A percentile compares a stretch with the other conserved stretches of the same genome.
Conservation (phyloP, 2,888 invertebrate genomes). For the Slavum lentiscoides region DNA sequence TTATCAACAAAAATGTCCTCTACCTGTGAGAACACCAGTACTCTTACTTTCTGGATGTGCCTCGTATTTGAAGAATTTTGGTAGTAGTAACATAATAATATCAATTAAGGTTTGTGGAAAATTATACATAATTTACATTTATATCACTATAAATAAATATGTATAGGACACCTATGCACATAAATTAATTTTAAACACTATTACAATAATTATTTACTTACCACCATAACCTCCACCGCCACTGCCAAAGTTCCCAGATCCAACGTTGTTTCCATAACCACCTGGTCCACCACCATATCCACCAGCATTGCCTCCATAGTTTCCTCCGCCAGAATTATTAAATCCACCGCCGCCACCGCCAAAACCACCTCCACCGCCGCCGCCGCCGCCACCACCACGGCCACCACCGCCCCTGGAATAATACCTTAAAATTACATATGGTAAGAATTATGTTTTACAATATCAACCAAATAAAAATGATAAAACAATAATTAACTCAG, state of each 20-base stretch:
- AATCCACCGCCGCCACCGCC: conserved; percentile 60
- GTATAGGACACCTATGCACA: no score
- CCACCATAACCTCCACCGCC: conserved; percentile 54
- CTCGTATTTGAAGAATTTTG: no score
- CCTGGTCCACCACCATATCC: conserved; percentile 60
- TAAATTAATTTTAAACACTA: not conserved
- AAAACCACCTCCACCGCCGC: conserved; percentile 56
- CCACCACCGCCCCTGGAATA: conserved; percentile 60
- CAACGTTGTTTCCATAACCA: conserved; percentile 59
- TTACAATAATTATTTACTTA: conserved; percentile 24
- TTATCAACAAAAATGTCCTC: no score
- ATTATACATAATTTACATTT: no score
- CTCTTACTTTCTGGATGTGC: no score
- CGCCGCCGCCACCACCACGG: conserved; percentile 60
- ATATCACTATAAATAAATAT: no score
- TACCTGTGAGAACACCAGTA: no score
- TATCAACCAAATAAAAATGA: not conserved
- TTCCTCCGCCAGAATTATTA: conserved; percentile 59
- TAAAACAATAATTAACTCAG: not conserved
- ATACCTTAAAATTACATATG: conserved; percentile 27
- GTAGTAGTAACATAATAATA: no score
- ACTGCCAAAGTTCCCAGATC: conserved; percentile 61
- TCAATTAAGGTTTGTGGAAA: no score
- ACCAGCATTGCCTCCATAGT: conserved; percentile 60
- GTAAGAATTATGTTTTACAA: conserved; percentile 5